A percentile compares a stretch with the other conserved stretches of the same genome.
phyloP scores from a whole-genome alignment of 1,140 invertebrate species.

The Dermatophagoides farinae region DNA sequence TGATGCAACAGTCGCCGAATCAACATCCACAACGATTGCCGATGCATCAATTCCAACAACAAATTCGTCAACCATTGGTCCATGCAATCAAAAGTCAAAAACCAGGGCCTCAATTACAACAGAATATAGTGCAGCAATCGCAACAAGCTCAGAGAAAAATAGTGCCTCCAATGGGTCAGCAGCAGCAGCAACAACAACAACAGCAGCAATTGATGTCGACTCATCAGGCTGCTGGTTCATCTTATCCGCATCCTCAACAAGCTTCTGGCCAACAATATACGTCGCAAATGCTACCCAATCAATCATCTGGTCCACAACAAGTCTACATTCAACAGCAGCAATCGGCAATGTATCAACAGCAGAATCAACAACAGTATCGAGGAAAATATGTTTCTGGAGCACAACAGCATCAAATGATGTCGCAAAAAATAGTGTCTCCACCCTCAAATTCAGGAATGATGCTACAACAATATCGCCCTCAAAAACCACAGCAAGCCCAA shows the following conservation, averaged over 20 bases:
- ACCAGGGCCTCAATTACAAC: conserved; percentile 17
- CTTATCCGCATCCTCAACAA: background rate
- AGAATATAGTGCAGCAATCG: conserved; percentile 14
- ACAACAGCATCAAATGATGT: background rate
- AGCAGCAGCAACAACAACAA: conserved; percentile 28
- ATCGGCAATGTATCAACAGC: background rate
- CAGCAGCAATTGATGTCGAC: conserved; percentile 23
- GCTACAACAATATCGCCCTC: background rate
- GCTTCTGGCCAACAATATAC: background rate
- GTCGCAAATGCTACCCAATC: background rate
- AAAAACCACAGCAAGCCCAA: background rate
- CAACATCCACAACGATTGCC: conserved; percentile 10
- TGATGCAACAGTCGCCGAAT: conserved; percentile 9
- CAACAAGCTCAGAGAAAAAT: conserved; percentile 19
- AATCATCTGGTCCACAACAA: background rate
- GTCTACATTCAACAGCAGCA: background rate
- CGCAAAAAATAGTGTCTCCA: background rate
- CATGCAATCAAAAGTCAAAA: conserved; percentile 12
- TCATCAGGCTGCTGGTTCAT: background rate
- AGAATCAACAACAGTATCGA: background rate
- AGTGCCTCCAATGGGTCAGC: conserved; percentile 21
- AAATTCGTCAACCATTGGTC: conserved; percentile 5
- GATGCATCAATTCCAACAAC: conserved; percentile 13
- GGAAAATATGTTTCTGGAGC: no score
- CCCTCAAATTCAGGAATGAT: background rate